Percentiles rank a stretch among this genome's conserved stretches.
phyloP scores from a whole-genome alignment of 2,888 invertebrate genomes.

The Rhamphomyia laevipes region DNA sequence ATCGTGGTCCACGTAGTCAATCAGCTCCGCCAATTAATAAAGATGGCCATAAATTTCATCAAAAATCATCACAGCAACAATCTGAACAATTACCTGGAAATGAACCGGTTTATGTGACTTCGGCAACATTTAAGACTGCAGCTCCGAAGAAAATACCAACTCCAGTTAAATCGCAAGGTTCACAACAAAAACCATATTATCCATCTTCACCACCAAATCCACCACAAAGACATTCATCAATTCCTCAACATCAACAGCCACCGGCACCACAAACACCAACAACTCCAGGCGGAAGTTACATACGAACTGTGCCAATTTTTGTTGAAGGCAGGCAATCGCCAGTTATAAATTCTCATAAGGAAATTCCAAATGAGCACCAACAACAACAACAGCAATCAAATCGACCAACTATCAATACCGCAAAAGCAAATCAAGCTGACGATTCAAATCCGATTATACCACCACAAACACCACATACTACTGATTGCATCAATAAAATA shows the following conservation, averaged over 20 bases:
- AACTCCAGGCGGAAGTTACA: constrained; percentile 35
- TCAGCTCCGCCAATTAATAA: constrained; percentile 49
- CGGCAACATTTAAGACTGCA: constrained; percentile 18
- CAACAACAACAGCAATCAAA: constrained; percentile 22
- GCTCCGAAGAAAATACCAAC: constrained; percentile 12
- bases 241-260: constrained; percentile 3
- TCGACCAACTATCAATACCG: constrained; percentile 24
- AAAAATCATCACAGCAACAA: constrained; percentile 22
- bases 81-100: constrained; percentile 17
- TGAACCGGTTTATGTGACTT: constrained; percentile 15
- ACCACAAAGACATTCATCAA: not conserved
- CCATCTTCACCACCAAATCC: constrained; percentile 2
- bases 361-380: constrained; percentile 27
- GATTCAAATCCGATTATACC: constrained; percentile 15
- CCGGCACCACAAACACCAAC: constrained; percentile 25
- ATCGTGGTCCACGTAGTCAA: constrained; percentile 57
- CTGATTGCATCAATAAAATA: constrained; percentile 65
- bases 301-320: constrained; percentile 77
- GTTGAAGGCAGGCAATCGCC: constrained; percentile 78
- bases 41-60: constrained; percentile 32
- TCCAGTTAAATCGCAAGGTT: constrained; percentile 6
- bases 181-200: constrained; percentile 1
- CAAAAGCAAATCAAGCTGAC: constrained; percentile 11
- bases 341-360: constrained; percentile 45
- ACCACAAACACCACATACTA: constrained; percentile 38